Conservation (phyloP, 1,140 invertebrate genomes). For the Megalopta genalis region DNA sequence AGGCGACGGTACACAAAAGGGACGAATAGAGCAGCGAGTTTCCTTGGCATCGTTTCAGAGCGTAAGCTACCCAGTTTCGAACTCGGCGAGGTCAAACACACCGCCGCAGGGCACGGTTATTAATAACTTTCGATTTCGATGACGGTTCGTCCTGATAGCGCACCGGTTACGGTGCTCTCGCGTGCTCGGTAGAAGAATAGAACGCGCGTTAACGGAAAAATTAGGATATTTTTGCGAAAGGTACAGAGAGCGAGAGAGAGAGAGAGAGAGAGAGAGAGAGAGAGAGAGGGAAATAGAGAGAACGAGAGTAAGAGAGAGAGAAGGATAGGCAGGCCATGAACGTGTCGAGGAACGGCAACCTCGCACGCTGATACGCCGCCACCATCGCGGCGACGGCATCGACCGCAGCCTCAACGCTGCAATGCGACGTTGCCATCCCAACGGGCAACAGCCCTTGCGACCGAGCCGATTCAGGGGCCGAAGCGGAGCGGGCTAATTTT, state of each 20-base stretch:
- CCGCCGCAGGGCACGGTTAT: conserved; percentile 27
- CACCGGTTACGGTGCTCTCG: neutral
- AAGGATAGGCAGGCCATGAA: conserved; percentile 1
- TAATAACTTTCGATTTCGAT: conserved; percentile 47
- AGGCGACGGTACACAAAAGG: conserved; percentile 1
- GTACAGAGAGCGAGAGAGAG: neutral
- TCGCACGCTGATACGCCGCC: conserved; percentile 57
- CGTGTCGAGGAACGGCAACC: conserved; percentile 58
- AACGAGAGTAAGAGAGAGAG: neutral
- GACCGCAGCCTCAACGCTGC: conserved; percentile 80
- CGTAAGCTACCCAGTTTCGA: conserved; percentile 44
- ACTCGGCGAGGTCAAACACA: conserved; percentile 45
- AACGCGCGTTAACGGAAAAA: neutral
- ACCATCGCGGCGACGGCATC: conserved; percentile 72
- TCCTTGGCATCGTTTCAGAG: conserved; percentile 51
- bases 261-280: conserved; percentile 9
- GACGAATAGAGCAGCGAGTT: conserved; percentile 21
- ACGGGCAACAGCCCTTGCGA: conserved; percentile 78
- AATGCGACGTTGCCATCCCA: conserved; percentile 81
- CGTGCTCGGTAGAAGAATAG: no score
- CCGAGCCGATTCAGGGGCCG: conserved; percentile 41
- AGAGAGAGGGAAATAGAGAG: conserved; percentile 17
- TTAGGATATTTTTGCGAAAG: neutral
- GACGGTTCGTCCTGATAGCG: conserved; percentile 15
- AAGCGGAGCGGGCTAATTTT: conserved; percentile 47